Percentiles rank a stretch among this genome's conserved stretches.
Conservation (phyloP, 2,888 invertebrate species). For the Linnaemya vulpina region DNA sequence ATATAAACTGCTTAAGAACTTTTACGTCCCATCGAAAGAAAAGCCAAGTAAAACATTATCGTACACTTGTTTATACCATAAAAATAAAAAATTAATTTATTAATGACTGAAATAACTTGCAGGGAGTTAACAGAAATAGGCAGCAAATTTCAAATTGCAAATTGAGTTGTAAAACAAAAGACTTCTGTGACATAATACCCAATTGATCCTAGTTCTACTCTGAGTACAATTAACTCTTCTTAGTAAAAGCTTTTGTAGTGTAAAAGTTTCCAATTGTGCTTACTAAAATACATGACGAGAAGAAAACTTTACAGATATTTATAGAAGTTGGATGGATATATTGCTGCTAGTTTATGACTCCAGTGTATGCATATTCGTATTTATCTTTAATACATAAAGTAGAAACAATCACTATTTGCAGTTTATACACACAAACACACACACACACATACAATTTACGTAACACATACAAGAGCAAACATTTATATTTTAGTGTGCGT, state of each 20-base stretch:
- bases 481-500: background rate
- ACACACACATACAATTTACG: background rate
- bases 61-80: too few relatives aligned
- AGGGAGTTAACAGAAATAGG: too few relatives aligned
- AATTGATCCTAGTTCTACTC: too few relatives aligned
- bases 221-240: background rate
- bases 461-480: background rate
- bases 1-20: too few relatives aligned
- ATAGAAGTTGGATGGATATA: background rate
- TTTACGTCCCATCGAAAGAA: too few relatives aligned
- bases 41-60: too few relatives aligned
- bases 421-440: background rate
- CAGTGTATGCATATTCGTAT: background rate
- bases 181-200: too few relatives aligned
- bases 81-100: too few relatives aligned
- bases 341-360: background rate
- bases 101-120: too few relatives aligned
- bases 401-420: background rate
- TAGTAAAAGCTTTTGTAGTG: background rate
- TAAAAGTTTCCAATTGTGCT: background rate
- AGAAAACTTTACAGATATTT: background rate
- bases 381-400: background rate
- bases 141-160: too few relatives aligned
- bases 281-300: background rate
- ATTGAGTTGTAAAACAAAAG: too few relatives aligned